Evolutionary conservation across 1,140 invertebrate genomes (phyloP), one percentile per base, ranked within the genome.

Genomic region (Hylaeus anthracinus): DNA sequence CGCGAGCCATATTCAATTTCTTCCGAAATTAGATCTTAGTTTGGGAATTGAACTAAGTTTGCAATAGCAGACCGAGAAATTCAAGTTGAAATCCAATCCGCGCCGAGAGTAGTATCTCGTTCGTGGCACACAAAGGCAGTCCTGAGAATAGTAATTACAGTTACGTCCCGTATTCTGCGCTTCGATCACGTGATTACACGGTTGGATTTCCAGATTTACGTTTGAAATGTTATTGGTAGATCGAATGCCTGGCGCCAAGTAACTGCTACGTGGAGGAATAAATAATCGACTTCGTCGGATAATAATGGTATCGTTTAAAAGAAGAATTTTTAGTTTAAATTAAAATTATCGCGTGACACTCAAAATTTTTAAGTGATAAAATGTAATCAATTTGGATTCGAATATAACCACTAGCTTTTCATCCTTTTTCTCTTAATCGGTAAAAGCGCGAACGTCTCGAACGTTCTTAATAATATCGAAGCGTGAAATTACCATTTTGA

Each of bases 11-110:
- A 4, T 2, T 37, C 5, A 60, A 26, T 60, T 60, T 60, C 58
- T 58, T 58, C 56, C 56, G 56, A 58, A 58, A 58, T 58, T 58
- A n/a, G 56, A 58, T 15, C 56, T n/a, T 58, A 58, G 56, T 58
- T 58, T 3, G 56, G 26, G n/a, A 26, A 60, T 5, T 58, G n/a
- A 26, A 60, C 5, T 58, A 60, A 60, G 2, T n/a, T 60, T 26
- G n/a, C 5, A 60, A 60, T 60, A n/a, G 58, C n/a, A 60, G n/a
- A 26, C 5, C 6, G n/a, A 37, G n/a, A 26, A 9, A 5, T 26
- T 4, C n/a, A 6, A 37, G 58, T 3, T 60, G 58, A 60, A 60
- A 15, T 37, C 58, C 37, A 60, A 60, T 60, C n/a, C n/a, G 1
- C 15, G n/a, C 12, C n/a, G n/a, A 3, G 58, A 37, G 6, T 60